Percentiles rank a stretch among this genome's conserved stretches.
Conservation (phyloP, 2,888 invertebrate genomes). For the Quadriops clusia region DNA sequence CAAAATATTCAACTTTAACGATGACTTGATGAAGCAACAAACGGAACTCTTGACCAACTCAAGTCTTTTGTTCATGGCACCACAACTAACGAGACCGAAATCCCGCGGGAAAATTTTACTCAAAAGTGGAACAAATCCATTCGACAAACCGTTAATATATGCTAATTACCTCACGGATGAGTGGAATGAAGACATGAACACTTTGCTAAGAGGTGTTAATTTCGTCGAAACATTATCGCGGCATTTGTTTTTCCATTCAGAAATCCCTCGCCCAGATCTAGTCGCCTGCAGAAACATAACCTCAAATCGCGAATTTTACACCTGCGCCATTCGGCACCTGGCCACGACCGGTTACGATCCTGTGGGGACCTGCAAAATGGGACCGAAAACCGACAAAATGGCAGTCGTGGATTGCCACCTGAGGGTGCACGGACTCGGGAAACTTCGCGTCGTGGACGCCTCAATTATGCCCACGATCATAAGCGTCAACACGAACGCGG, state of each 20-base stretch:
- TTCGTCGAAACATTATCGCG: conserved; percentile 31
- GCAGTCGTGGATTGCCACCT: conserved; percentile 54
- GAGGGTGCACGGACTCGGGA: conserved; percentile 51
- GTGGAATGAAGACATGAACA: conserved; percentile 38
- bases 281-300: conserved; percentile 26
- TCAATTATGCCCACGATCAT: conserved; percentile 68
- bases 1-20: too few relatives aligned
- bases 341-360: conserved; percentile 17
- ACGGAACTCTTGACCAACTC: too few relatives aligned
- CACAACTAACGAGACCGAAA: conserved; percentile 30
- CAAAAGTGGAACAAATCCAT: conserved; percentile 41
- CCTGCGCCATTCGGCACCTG: conserved; percentile 32
- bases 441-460: conserved; percentile 64
- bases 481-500: conserved; percentile 46
- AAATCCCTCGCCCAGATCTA: conserved; percentile 29
- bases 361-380: conserved; percentile 51
- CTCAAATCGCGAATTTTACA: conserved; percentile 22
- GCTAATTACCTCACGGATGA: conserved; percentile 48
- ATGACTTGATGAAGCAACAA: too few relatives aligned
- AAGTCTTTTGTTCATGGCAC: not conserved
- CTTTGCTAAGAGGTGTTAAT: conserved; percentile 39
- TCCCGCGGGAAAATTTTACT: conserved; percentile 44
- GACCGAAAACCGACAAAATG: conserved; percentile 1
- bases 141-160: conserved; percentile 45
- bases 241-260: conserved; percentile 35